Base-by-base conservation (phyloP, 2,113 vertebrate genomes). In the Elephantulus edwardii region DNA sequence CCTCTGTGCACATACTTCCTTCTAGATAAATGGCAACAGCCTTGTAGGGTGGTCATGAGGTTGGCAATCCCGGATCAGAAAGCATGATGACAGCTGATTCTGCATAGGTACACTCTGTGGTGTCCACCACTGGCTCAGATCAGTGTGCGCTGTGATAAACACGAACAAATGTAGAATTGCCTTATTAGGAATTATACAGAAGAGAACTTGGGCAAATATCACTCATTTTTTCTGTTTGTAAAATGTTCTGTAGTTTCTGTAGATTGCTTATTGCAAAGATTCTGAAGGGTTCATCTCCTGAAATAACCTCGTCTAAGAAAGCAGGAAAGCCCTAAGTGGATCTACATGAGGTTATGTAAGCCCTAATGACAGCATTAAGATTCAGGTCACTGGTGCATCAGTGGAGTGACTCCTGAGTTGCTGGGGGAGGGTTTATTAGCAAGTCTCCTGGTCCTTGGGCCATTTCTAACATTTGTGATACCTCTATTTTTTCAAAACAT, bases 41-140 rank as follows among this genome's bases (percentile, higher is more conserved):
- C 71, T 46, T 54, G 52, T 7, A 3, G 38, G 54, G 40, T 16
- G 38, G 38, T 6, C 8, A 10, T 7, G 16, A 64, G 38, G 35
- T 1, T 44, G 14, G 30, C 35, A 62, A 33, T 22, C 28, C n/a
- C 56, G 20, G 38, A 8, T 19, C 11, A 64, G 35, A 70, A 35
- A 13, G 58, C 24, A 7, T 16, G 66, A 72, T 46, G 16, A 38
- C 22, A 22, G 64, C 64, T 33, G 38, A 6, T 13, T 11, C 0
- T 10, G 38, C 30, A 14, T 46, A 30, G 0, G 0, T 2, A 0
- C 1, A 10, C 50, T 44, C 5, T 1, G 1, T 2, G 5, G 30
- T 7, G 9, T 26, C 19, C 3, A 30, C 72, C 35, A 22, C 60
- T 7, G 11, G 60, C 4, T 1, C 5, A 1, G 70, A 30, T 24